Evolutionary conservation across 1,140 invertebrate species (phyloP).

Genomic region (Heterodera schachtii): DNA sequence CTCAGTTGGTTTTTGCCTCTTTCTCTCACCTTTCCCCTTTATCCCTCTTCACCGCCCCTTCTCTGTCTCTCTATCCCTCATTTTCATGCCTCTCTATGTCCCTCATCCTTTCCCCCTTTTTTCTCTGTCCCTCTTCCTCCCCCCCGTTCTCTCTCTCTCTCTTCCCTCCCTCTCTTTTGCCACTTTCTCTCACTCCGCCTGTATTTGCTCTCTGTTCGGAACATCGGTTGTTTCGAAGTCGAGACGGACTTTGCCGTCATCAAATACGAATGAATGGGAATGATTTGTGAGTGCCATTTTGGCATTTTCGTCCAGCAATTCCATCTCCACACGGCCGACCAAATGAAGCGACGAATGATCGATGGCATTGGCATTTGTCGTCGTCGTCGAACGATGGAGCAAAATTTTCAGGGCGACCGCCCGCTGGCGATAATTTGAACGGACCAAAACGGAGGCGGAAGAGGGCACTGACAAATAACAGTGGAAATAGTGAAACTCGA

Average conservation of each 20-base stretch:
- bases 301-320: constrained; percentile 31
- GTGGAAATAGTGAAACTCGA: not conserved
- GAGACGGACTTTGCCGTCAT: constrained; percentile 19
- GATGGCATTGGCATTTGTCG: not conserved
- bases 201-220: constrained; percentile 8
- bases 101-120: not conserved
- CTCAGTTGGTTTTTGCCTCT: too few relatives aligned
- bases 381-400: constrained; percentile 1
- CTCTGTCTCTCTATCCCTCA: too few relatives aligned
- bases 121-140: not conserved
- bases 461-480: not conserved
- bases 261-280: constrained; percentile 32
- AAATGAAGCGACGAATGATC: constrained; percentile 3
- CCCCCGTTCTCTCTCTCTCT: not conserved
- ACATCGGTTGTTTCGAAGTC: constrained; percentile 34
- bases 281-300: constrained; percentile 24
- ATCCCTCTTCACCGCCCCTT: too few relatives aligned
- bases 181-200: constrained; percentile 25
- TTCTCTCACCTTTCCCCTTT: too few relatives aligned
- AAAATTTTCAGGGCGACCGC: constrained; percentile 41
- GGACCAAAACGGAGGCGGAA: constrained; percentile 37
- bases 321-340: constrained; percentile 33
- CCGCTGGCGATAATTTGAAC: constrained; percentile 41
- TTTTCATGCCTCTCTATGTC: too few relatives aligned
- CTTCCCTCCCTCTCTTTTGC: not conserved